A percentile compares a stretch with the other conserved stretches of the same genome.
These are phyloP conservation scores for Crioceris asparagi DNA, from an alignment of 2,888 invertebrate genomes.

Conservation along the genomic window DNA sequence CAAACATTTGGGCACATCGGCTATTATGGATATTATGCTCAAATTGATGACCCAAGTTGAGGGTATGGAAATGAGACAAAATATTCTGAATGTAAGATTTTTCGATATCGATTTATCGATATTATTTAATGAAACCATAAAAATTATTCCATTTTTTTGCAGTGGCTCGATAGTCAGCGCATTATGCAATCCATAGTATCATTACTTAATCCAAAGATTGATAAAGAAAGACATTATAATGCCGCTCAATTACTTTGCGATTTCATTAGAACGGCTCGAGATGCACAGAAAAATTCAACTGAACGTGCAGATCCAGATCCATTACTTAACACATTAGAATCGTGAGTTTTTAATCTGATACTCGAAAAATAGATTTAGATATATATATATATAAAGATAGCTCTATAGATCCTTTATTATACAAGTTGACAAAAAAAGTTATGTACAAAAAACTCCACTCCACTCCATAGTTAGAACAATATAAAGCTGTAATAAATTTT, in stretches of 20 bases:
- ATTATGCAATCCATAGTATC: constrained; percentile 70
- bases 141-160: constrained; percentile 20
- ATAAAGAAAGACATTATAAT: constrained; percentile 72
- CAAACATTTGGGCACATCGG: constrained; percentile 86
- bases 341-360: too few species aligned
- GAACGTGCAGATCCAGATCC: constrained; percentile 59
- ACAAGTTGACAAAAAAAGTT: too few species aligned
- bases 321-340: constrained; percentile 61
- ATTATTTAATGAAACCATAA: not conserved
- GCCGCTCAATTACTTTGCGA: constrained; percentile 83
- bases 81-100: constrained; percentile 54
- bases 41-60: constrained; percentile 78
- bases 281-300: constrained; percentile 45
- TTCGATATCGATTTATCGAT: not conserved
- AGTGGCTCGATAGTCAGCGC: constrained; percentile 88
- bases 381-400: too few species aligned
- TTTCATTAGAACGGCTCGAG: constrained; percentile 60
- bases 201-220: constrained; percentile 52
- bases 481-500: too few species aligned
- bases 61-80: constrained; percentile 58
- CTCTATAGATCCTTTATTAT: too few species aligned
- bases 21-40: constrained; percentile 84
- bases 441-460: too few species aligned
- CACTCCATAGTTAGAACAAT: too few species aligned
- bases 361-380: too few species aligned